Conservation (phyloP, 2,888 invertebrate genomes). For the Drosophila sordidapex region DNA sequence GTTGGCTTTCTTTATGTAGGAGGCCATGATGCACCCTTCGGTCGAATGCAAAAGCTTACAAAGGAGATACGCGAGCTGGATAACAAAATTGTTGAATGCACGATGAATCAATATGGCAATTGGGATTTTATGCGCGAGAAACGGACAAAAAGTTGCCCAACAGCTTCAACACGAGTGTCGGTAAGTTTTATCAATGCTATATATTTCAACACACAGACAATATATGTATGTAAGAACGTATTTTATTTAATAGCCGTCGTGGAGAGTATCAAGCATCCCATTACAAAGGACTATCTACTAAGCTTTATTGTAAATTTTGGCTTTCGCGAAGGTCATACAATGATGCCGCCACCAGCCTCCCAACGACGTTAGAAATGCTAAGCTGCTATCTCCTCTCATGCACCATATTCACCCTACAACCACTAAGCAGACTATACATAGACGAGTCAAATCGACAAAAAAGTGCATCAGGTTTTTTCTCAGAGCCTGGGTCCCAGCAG, state of each 20-base stretch:
- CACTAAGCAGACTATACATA: too few species aligned
- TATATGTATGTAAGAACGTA: background rate
- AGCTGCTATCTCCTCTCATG: slow-evolving; percentile 22
- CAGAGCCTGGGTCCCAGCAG: too few species aligned
- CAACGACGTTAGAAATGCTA: slow-evolving; percentile 44
- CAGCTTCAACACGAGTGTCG: slow-evolving; percentile 91
- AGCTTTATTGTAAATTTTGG: slow-evolving; percentile 89
- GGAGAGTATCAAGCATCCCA: slow-evolving; percentile 92
- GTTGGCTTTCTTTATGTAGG: slow-evolving; percentile 93
- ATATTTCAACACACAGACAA: slow-evolving; percentile 66
- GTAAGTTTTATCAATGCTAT: slow-evolving; percentile 79
- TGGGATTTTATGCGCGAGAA: slow-evolving; percentile 97
- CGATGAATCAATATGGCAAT: slow-evolving; percentile 88
- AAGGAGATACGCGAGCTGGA: slow-evolving; percentile 92
- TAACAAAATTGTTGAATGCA: slow-evolving; percentile 98
- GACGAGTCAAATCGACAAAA: too few species aligned
- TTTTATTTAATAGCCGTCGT: slow-evolving; percentile 89
- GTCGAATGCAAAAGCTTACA: slow-evolving; percentile 90
- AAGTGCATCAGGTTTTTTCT: too few species aligned
- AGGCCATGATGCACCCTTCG: slow-evolving; percentile 89
- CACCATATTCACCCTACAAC: slow-evolving; percentile 7
- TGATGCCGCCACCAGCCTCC: slow-evolving; percentile 89
- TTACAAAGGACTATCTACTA: slow-evolving; percentile 93
- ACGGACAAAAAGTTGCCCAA: slow-evolving; percentile 99
- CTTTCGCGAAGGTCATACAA: slow-evolving; percentile 88